Evolutionary conservation across 2,113 vertebrate genomes (phyloP), one percentile per base, ranked within the genome.

Genomic region (Amblyornis subalaris): DNA sequence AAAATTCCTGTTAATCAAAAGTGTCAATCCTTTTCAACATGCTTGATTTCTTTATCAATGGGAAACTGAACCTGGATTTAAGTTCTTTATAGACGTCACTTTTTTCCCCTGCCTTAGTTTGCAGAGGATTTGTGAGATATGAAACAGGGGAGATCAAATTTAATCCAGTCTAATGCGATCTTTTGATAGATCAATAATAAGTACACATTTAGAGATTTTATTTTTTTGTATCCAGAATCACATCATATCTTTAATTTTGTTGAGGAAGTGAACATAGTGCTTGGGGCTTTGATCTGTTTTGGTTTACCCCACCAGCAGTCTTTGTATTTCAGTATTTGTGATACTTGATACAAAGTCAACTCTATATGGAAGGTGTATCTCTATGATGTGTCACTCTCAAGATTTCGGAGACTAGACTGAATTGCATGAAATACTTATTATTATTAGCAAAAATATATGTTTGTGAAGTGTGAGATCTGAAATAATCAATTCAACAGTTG

Each of bases 311-410:
- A 91, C 83, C 42, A 83, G 36, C 45, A 88, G n/a, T 85, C 33
- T 72, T 48, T 79, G 17, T 77, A 65, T 69, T 93, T 94, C 69
- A 54, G 66, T 50, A 35, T 85, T 85, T 79, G n/a, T 28, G 76
- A 92, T 77, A 95, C 44, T 75, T 2, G 2, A 94, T 90, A 96
- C 89, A 93, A 93, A 88, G 61, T 67, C 70, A 45, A 36, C 96
- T 96, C 55, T 88, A 40, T 81, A 33, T 66, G 76, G 94, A 91
- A 87, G 73, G 54, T 81, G 24, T 89, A 23, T 64, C 45, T 54
- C 35, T 77, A 22, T 0, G 0, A 15, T 45, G 4, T 80, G 42
- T 35, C 20, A 31, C 23, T 9, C 28, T 61, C 45, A 10, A 54
- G 40, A 18, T 78, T 81, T 84, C 71, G 85, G 79, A 95, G 92